Percentiles rank a stretch among this genome's conserved stretches.
Conservation (phyloP, 2,888 invertebrate genomes). For the Crioceris asparagi region DNA sequence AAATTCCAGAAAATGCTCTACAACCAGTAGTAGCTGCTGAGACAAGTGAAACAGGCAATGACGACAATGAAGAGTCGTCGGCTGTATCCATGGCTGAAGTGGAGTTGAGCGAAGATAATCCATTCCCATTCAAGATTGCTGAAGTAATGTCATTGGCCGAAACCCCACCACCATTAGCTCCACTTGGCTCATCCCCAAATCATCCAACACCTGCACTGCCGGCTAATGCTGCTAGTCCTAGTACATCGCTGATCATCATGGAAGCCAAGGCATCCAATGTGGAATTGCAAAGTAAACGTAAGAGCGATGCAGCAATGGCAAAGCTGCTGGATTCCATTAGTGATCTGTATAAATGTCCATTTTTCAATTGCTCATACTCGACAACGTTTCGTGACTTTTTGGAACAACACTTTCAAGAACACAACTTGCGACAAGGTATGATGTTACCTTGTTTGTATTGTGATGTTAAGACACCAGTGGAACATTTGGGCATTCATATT, state of each 20-base stretch:
- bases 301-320: conserved; percentile 32
- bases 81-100: conserved; percentile 9
- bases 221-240: conserved; percentile 9
- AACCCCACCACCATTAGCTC: conserved; percentile 6
- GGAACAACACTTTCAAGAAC: conserved; percentile 34
- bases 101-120: conserved; percentile 28
- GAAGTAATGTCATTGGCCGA: conserved; percentile 28
- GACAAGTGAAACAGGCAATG: conserved; percentile 1
- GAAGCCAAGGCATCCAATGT: conserved; percentile 20
- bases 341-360: conserved; percentile 48
- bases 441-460: conserved; percentile 43
- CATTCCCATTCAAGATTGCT: conserved; percentile 39
- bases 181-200: conserved; percentile 6
- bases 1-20: neutral
- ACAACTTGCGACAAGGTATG: conserved; percentile 23
- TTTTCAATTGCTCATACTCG: conserved; percentile 40
- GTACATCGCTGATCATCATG: conserved; percentile 19
- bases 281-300: conserved; percentile 22
- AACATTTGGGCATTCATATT: conserved; percentile 41
- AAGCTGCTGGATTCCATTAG: conserved; percentile 24
- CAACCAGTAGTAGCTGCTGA: too few species aligned
- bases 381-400: conserved; percentile 34
- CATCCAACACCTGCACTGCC: conserved; percentile 14
- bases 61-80: conserved; percentile 2
- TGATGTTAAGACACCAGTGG: conserved; percentile 38